phyloP scores from a whole-genome alignment of 1,140 invertebrate species.

The Lordiphosa clarofinis region DNA sequence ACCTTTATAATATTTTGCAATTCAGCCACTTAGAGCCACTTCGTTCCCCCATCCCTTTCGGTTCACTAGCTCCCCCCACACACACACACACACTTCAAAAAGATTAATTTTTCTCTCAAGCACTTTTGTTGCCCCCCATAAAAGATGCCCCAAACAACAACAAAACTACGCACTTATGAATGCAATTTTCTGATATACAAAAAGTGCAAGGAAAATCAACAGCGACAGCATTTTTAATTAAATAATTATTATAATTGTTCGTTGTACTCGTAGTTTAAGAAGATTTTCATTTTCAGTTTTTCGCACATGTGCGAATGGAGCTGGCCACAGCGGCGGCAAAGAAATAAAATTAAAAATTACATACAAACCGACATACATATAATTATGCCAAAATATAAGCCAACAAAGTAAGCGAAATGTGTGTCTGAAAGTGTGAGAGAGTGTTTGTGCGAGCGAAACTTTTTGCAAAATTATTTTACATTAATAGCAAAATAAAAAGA shows the following conservation, averaged over 20 bases:
- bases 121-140: conserved; percentile 12
- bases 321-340: conserved; percentile 11
- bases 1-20: conserved; percentile 29
- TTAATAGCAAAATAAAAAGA: conserved; percentile 30
- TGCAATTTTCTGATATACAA: conserved; percentile 54
- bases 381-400: conserved; percentile 66
- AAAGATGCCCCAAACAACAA: conserved; percentile 15
- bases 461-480: conserved; percentile 44
- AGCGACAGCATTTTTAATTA: conserved; percentile 65
- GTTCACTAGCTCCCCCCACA: conserved; percentile 6
- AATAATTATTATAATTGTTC: conserved; percentile 73
- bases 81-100: conserved; percentile 50
- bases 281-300: conserved; percentile 57
- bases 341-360: conserved; percentile 26
- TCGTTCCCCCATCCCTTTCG: neutral
- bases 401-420: conserved; percentile 42
- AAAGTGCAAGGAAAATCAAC: conserved; percentile 27
- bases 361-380: conserved; percentile 15
- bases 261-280: conserved; percentile 51
- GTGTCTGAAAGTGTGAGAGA: neutral
- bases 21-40: conserved; percentile 10
- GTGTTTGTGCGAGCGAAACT: conserved; percentile 29
- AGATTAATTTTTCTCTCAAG: conserved; percentile 55
- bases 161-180: conserved; percentile 34
- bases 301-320: conserved; percentile 16